phyloP scores from a whole-genome alignment of 2,113 vertebrate species.

The Rousettus leschenaultii region DNA sequence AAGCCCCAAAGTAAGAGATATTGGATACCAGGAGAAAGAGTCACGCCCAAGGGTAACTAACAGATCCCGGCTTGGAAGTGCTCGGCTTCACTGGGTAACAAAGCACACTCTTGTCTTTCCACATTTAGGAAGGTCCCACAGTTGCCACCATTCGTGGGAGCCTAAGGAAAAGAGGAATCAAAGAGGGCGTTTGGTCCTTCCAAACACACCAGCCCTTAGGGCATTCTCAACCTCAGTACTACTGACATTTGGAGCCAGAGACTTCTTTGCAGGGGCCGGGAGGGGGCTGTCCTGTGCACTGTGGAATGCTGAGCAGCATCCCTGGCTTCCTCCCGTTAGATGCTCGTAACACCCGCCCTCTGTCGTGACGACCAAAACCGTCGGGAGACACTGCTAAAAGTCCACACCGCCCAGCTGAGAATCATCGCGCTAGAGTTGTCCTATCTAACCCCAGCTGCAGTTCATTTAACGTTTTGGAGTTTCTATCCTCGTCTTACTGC shows the following conservation, averaged over 20 bases:
- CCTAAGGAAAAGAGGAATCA: not conserved
- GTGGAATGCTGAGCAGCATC: fast-evolving
- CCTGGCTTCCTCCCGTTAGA: not conserved
- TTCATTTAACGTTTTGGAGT: not conserved
- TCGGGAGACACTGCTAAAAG: too few species aligned
- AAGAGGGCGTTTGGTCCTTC: not conserved
- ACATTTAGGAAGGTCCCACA: fast-evolving
- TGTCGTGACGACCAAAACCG: not conserved
- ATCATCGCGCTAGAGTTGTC: not conserved
- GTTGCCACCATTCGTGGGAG: not conserved
- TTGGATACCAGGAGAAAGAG: not conserved
- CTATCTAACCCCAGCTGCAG: not conserved
- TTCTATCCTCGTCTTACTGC: not conserved
- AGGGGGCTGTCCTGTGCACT: not conserved
- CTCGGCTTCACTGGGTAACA: not conserved
- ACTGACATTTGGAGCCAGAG: not conserved
- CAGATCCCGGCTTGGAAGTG: not conserved
- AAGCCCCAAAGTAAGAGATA: not conserved
- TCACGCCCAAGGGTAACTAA: not conserved
- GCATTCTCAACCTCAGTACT: not conserved
- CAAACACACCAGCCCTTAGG: not conserved
- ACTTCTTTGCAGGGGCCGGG: not conserved
- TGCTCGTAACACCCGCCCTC: fast-evolving
- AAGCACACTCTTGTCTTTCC: not conserved
- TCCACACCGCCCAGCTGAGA: not conserved